These are phyloP conservation scores for Caracal caracal DNA, from an alignment of 2,113 vertebrate species.

Conservation along the genomic window DNA sequence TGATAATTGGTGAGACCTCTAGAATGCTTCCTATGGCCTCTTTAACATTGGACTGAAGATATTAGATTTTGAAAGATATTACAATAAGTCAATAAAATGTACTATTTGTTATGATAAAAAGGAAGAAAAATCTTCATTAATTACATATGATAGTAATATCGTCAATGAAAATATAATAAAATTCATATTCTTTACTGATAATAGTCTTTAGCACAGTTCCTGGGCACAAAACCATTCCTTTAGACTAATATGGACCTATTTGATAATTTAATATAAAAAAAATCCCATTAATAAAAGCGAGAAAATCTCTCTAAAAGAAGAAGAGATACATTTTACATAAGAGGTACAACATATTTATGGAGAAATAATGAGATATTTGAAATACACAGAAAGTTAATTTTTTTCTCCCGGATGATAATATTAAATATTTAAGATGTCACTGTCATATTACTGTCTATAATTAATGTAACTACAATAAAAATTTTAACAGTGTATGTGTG, in stretches of 20 bases:
- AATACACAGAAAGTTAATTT: background rate
- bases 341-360: background rate
- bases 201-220: background rate
- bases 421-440: background rate
- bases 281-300: background rate
- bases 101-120: background rate
- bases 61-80: background rate
- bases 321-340: background rate
- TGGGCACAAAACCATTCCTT: background rate
- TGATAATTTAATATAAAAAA: background rate
- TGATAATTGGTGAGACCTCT: background rate
- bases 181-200: background rate
- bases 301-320: background rate
- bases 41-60: background rate
- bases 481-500: background rate
- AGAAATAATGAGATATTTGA: background rate
- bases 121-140: background rate
- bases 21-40: background rate
- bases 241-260: background rate
- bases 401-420: background rate
- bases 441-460: background rate
- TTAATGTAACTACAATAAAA: background rate
- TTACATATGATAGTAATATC: background rate
- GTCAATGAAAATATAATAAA: background rate
- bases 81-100: background rate